Conservation (phyloP, 2,797 vertebrate species). For the Smutsia gigantea region DNA sequence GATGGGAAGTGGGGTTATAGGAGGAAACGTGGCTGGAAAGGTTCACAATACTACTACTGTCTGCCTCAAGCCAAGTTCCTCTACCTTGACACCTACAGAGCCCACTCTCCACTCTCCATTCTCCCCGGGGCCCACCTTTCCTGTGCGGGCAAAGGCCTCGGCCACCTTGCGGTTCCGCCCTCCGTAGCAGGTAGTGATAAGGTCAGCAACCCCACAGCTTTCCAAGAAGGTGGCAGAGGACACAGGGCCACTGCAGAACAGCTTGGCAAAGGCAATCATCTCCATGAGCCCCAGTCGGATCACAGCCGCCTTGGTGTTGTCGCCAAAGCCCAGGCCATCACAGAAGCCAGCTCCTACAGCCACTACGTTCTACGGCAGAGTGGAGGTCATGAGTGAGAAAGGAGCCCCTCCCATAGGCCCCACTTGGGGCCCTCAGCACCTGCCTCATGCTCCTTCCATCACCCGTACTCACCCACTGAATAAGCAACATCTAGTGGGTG, state of each 20-base stretch:
- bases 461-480: background rate
- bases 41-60: background rate
- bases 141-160: slow-evolving; percentile 94
- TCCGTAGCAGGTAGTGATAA: slow-evolving; percentile 98
- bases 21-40: background rate
- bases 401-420: background rate
- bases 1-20: background rate
- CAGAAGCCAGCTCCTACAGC: slow-evolving; percentile 98
- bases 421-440: background rate
- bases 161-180: slow-evolving; percentile 97
- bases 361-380: slow-evolving; percentile 93
- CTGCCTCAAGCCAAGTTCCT: background rate
- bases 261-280: slow-evolving; percentile 95
- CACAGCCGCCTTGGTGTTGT: slow-evolving; percentile 98
- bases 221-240: slow-evolving; percentile 94
- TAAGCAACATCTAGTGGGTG: background rate
- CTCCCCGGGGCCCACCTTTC: slow-evolving; percentile 78
- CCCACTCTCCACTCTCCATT: background rate
- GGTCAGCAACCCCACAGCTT: slow-evolving; percentile 97
- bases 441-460: background rate
- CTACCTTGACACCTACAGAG: background rate
- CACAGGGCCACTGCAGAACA: slow-evolving; percentile 92
- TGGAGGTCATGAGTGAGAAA: background rate
- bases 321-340: slow-evolving; percentile 95
- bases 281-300: slow-evolving; percentile 98